phyloP scores from a whole-genome alignment of 2,888 invertebrate genomes.

The Muschampia plurimacula region DNA sequence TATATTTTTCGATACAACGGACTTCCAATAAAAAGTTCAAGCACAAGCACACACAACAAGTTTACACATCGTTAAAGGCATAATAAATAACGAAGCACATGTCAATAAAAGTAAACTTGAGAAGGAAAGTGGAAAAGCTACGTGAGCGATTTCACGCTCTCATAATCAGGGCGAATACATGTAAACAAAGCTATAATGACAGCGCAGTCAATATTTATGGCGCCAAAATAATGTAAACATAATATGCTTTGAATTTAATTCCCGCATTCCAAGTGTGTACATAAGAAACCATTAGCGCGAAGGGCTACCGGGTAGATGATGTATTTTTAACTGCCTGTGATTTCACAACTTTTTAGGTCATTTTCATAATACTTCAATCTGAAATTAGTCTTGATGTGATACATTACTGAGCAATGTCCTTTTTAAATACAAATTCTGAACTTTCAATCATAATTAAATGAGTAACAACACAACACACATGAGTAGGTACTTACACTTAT shows the following conservation, averaged over 20 bases:
- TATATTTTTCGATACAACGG: no score
- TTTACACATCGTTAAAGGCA: not conserved
- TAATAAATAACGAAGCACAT: slow-evolving; percentile 1
- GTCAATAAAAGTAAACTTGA: slow-evolving; percentile 28
- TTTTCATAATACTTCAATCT: slow-evolving; percentile 60
- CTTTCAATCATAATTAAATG: not conserved
- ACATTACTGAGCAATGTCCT: slow-evolving; percentile 22
- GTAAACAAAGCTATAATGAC: slow-evolving; percentile 38
- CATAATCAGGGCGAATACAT: slow-evolving; percentile 37
- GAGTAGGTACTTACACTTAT: no score
- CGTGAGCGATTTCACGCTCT: slow-evolving; percentile 43
- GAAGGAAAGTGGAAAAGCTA: slow-evolving; percentile 37
- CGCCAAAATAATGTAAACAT: slow-evolving; percentile 40
- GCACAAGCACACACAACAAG: not conserved
- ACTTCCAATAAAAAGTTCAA: no score
- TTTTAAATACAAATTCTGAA: not conserved
- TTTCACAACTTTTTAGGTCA: slow-evolving; percentile 68
- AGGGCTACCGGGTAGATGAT: slow-evolving; percentile 27
- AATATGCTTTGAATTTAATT: slow-evolving; percentile 43
- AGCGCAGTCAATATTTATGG: slow-evolving; percentile 43
- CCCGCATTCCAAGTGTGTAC: slow-evolving; percentile 32
- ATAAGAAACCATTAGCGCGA: slow-evolving; percentile 32
- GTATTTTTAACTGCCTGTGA: slow-evolving; percentile 66
- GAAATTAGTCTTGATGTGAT: slow-evolving; percentile 41
- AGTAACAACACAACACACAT: no score